Evolutionary conservation across 2,888 invertebrate species (phyloP).

Genomic region (Athrips mouffetella): DNA sequence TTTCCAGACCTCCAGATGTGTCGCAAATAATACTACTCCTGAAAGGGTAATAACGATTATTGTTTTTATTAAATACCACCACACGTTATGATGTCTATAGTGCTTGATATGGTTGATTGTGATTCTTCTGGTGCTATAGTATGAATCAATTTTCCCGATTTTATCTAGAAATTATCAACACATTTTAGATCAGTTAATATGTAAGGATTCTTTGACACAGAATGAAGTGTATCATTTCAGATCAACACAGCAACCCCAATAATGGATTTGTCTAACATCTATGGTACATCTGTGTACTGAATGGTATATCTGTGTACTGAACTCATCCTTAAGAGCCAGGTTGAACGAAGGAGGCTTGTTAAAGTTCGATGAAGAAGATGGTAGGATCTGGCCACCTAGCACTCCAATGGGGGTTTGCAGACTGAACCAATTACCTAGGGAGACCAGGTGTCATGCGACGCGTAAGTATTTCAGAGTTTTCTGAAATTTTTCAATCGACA

Average conservation of each 20-base stretch:
- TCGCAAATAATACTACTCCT: conserved; percentile 29
- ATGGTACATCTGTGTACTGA: no score
- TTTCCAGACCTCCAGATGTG: conserved; percentile 36
- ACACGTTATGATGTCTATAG: neutral
- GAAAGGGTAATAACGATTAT: conserved; percentile 27
- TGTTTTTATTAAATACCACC: neutral
- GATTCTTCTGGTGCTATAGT: no score
- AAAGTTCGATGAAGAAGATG: conserved; percentile 39
- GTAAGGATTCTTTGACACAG: no score
- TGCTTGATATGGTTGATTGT: neutral
- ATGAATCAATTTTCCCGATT: no score
- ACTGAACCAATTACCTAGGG: conserved; percentile 8
- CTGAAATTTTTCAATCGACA: no score
- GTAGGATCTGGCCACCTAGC: conserved; percentile 42
- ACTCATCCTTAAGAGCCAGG: conserved; percentile 29
- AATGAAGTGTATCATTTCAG: no score
- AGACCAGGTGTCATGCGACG: conserved; percentile 10
- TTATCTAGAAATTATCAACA: no score
- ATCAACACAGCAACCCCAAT: conserved; percentile 39
- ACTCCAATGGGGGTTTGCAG: neutral
- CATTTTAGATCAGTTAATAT: no score
- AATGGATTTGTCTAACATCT: conserved; percentile 36
- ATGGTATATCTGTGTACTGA: no score
- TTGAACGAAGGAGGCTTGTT: conserved; percentile 36
- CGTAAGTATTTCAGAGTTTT: conserved; percentile 26